phyloP scores from a whole-genome alignment of 2,888 invertebrate species.

The Stenurella melanura region DNA sequence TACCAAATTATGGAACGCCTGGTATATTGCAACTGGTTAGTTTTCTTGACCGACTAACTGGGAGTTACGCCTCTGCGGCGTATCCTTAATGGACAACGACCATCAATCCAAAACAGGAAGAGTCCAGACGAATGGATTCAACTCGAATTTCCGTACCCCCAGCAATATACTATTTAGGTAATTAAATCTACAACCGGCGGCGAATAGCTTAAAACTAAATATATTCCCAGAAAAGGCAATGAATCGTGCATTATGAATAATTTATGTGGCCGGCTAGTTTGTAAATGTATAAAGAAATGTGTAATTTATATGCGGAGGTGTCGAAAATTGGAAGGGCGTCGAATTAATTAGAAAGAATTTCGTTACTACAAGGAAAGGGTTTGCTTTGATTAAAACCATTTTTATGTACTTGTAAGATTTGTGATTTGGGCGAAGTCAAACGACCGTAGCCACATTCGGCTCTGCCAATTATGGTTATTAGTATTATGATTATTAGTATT shows the following conservation, averaged over 20 bases:
- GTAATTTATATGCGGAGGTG: constrained; percentile 7
- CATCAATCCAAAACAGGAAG: constrained; percentile 60
- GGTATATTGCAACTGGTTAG: too few relatives aligned
- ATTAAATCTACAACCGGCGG: constrained; percentile 47
- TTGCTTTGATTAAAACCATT: neutral
- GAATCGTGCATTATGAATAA: constrained; percentile 15
- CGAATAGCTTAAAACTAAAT: constrained; percentile 45
- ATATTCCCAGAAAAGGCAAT: constrained; percentile 27
- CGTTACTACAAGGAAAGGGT: neutral
- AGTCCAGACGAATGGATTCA: constrained; percentile 67
- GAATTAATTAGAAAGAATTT: neutral
- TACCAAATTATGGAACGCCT: too few relatives aligned
- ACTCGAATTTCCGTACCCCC: constrained; percentile 61
- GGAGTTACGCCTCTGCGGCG: constrained; percentile 37
- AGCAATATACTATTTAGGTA: constrained; percentile 51
- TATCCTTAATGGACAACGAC: constrained; percentile 60
- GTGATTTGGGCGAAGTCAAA: too few relatives aligned
- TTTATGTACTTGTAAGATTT: too few relatives aligned
- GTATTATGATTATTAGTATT: too few relatives aligned
- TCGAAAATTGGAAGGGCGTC: constrained; percentile 8
- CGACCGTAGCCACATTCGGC: too few relatives aligned
- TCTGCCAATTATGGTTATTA: too few relatives aligned
- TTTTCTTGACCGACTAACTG: too few relatives aligned
- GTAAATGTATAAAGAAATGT: neutral
- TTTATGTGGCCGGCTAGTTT: constrained; percentile 6